Evolutionary conservation across 2,797 vertebrate species (phyloP), one percentile per base, ranked within the genome.

Genomic region (Semotilus atromaculatus): DNA sequence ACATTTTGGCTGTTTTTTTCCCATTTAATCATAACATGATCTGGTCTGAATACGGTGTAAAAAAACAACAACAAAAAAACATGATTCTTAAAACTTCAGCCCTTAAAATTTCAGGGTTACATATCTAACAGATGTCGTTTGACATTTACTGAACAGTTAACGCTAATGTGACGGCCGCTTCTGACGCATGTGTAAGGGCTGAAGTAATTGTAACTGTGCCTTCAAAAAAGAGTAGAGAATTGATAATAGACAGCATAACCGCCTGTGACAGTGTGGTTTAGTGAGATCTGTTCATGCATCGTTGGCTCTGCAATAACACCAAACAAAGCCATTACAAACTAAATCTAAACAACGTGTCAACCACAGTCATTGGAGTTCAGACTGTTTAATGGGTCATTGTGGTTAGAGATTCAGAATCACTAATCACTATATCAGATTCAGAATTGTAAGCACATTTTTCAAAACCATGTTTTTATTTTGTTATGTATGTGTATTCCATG

Each of bases 91-190:
- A 74, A 31, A 13, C 29, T 13, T 58, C 55, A 78, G 55, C 18
- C 6, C 18, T 26, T 43, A 29, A 74, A 31, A 31, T 45, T 11
- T n/a, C 16, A 78, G 38, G 23, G 34, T 60, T 62, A 43, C 16
- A 62, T 31, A 68, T 68, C 29, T 66, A 43, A 45, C 19, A 34
- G 62, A 36, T 80, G 43, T 34, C 29, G 7, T 53, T 66, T 66
- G 77, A 60, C 21, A 10, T 77, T 77, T 77, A 58, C 14, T 40
- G 14, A 77, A 77, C 53, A 60, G 51, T 58, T 80, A 48, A 51
- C 34, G 11, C 26, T 34, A 53, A 51, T 5, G 14, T 70, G 64
- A 80, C 78, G 3, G 64, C 70, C 70, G 78, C 45, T 23, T 68
- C 29, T 55, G 64, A 55, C 64, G 45, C 45, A 70, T 67, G 43